phyloP scores from a whole-genome alignment of 2,797 vertebrate genomes.

The Centropyge bicolor region DNA sequence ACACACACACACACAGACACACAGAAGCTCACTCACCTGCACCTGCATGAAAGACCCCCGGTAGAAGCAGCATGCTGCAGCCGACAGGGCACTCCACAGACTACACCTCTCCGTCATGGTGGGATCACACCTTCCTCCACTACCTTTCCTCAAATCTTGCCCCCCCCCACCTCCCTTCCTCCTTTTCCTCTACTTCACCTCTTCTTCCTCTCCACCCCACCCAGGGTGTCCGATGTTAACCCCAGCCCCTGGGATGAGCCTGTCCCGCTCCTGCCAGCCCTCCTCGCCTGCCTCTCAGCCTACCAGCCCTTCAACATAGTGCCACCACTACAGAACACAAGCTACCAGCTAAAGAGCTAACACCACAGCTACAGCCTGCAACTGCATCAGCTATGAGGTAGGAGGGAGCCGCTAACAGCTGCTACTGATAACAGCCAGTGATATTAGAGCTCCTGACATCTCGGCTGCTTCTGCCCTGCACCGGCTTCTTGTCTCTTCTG shows the following conservation, averaged over 20 bases:
- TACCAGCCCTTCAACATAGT: constrained; percentile 74
- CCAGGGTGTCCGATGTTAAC: constrained; percentile 53
- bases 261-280: constrained; percentile 68
- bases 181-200: constrained; percentile 22
- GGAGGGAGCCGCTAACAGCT: constrained; percentile 60
- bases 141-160: constrained; percentile 50
- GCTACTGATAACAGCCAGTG: constrained; percentile 58
- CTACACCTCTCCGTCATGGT: constrained; percentile 97
- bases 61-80: constrained; percentile 99
- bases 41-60: constrained; percentile 98
- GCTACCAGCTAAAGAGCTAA: constrained; percentile 61
- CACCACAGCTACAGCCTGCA: constrained; percentile 45
- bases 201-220: constrained; percentile 38
- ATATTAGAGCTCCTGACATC: constrained; percentile 72
- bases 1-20: not conserved
- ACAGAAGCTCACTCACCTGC: constrained; percentile 89
- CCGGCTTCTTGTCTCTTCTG: constrained; percentile 69
- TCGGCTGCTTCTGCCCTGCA: constrained; percentile 59
- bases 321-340: constrained; percentile 45
- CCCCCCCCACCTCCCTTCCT: constrained; percentile 67
- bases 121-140: constrained; percentile 58
- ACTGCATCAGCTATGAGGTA: constrained; percentile 51
- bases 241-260: constrained; percentile 60
- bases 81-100: constrained; percentile 97
- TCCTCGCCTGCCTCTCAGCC: constrained; percentile 42